Base-by-base conservation (phyloP, 1,140 invertebrate genomes). In the Bombus terrestris region DNA sequence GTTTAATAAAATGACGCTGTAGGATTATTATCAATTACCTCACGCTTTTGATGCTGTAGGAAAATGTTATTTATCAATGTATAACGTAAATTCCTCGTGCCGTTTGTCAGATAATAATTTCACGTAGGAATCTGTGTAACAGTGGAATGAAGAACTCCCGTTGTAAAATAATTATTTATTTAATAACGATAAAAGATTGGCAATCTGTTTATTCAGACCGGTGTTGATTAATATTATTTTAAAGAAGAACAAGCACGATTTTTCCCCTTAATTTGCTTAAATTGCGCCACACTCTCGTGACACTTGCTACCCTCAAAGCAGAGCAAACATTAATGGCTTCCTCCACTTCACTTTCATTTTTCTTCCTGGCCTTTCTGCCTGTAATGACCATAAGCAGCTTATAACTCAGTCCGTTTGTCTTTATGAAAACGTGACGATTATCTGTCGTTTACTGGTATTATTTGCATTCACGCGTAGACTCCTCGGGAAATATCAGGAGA, bases 291-390 rank as follows among this genome's bases (percentile, higher is more conserved):
- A 9, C 59, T 32, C 37, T 64, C 59, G 39, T n/a, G 37, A 78
- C 75, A 64, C 59, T 43, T 62, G 75, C 75, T 32, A 78, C 18
- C n/a, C 75, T 64, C 75, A 78, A 78, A 78, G 75, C 57, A 13
- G 35, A 59, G 25, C 35, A 43, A 15, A 37, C 75, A 78, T 78
- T 78, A 78, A 78, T 66, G 75, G 39, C 28, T 78, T 41, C 37
- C 39, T 32, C 59, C 37, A 32, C n/a, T 78, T 78, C 75, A 78
- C n/a, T 78, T 78, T 78, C 75, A 78, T 78, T 78, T 78, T 78
- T 64, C 75, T 66, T 22, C 37, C 37, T 9, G 39, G 28, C 59
- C 75, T 78, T 64, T 78, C 39, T 41, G 57, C 59, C 59, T 32
- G 75, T 64, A 78, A 78, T 78, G 59, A 64, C 18, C 39, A 43